A percentile compares a stretch with the other conserved stretches of the same genome.
Evolutionary conservation across 2,797 vertebrate genomes (phyloP).

Genomic region (Erethizon dorsatum): DNA sequence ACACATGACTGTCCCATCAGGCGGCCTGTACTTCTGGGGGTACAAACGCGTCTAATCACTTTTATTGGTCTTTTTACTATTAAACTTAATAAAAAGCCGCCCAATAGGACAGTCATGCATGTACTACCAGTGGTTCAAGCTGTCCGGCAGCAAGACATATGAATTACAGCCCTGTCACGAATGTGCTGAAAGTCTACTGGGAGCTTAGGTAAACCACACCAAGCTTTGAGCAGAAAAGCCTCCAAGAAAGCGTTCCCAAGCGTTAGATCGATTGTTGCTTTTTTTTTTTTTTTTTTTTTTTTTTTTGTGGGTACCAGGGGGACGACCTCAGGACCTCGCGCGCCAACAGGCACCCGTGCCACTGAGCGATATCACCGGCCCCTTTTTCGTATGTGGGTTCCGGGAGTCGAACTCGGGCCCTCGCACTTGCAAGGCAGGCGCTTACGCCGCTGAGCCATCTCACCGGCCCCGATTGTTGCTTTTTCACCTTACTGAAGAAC

Average conservation of each 20-base stretch:
- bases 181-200: not conserved
- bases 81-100: not conserved
- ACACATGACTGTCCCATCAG: too few species aligned
- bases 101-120: not conserved
- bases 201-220: not conserved
- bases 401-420: too few species aligned
- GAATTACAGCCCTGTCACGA: not conserved
- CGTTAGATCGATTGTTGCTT: not conserved
- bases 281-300: too few species aligned
- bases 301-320: too few species aligned
- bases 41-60: not conserved
- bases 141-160: not conserved
- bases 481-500: slow-evolving; percentile 5
- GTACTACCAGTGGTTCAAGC: not conserved
- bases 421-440: too few species aligned
- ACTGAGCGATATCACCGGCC: too few species aligned
- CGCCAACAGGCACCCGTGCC: too few species aligned
- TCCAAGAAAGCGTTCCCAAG: not conserved
- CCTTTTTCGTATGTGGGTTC: too few species aligned
- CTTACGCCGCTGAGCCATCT: too few species aligned
- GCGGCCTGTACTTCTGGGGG: not conserved
- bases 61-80: not conserved
- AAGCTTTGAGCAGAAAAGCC: not conserved
- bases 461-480: not conserved
- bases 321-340: too few species aligned